phyloP scores from a whole-genome alignment of 2,113 vertebrate species.

The Trematomus loennbergii region DNA sequence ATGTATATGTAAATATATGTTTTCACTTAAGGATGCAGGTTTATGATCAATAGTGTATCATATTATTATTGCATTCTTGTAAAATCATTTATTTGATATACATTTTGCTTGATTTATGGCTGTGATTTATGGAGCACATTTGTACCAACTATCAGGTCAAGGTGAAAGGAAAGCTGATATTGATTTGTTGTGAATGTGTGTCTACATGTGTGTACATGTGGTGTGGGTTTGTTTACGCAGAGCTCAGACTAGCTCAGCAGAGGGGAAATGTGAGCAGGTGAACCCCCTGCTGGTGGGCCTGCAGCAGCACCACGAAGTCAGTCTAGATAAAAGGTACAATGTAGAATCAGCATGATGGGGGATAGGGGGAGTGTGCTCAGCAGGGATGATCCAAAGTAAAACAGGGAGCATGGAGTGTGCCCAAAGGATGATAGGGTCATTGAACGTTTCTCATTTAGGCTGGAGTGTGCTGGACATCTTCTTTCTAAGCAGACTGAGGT shows the following conservation, averaged over 20 bases:
- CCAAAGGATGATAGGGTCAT: conserved; percentile 1
- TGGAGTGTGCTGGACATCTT: conserved; percentile 12
- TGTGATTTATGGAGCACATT: neutral
- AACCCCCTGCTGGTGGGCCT: conserved; percentile 81
- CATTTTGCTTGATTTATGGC: conserved; percentile 10
- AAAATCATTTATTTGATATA: conserved; percentile 1
- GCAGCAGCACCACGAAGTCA: conserved; percentile 75
- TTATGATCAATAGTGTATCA: neutral
- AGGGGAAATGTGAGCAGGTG: conserved; percentile 75
- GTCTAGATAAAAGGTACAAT: conserved; percentile 78
- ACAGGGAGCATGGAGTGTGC: conserved; percentile 54
- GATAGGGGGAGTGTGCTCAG: conserved; percentile 22
- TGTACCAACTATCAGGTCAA: neutral
- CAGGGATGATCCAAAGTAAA: conserved; percentile 19
- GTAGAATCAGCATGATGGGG: conserved; percentile 41
- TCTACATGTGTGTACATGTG: conserved; percentile 2
- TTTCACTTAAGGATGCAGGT: neutral
- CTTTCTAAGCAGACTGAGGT: conserved; percentile 27
- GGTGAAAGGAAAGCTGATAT: conserved; percentile 24
- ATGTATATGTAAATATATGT: too few species aligned
- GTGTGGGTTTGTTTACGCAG: conserved; percentile 57
- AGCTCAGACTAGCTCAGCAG: conserved; percentile 65
- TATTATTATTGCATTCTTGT: conserved; percentile 3
- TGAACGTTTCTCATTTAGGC: conserved; percentile 11
- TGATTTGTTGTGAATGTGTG: conserved; percentile 42